These are phyloP conservation scores for Loris lydekkerianus DNA, from an alignment of 2,797 vertebrate species.

Conservation along the genomic window DNA sequence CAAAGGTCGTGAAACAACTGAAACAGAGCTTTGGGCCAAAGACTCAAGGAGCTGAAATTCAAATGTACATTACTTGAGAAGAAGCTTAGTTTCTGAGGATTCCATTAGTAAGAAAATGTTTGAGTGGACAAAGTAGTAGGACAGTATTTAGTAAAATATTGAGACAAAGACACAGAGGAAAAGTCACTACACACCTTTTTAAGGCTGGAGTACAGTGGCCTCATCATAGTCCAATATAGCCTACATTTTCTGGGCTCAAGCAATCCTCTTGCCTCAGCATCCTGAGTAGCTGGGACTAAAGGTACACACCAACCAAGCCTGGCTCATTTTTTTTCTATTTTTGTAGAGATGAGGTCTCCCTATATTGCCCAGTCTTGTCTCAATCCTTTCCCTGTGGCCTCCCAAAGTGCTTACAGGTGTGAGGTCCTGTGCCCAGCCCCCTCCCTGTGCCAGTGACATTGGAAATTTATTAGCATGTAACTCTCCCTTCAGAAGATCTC, in stretches of 20 bases:
- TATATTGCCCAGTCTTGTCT: not conserved
- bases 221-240: not conserved
- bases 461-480: no score
- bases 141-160: accelerated
- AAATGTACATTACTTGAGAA: accelerated
- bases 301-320: not conserved
- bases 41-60: not conserved
- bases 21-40: not conserved
- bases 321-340: not conserved
- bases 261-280: not conserved
- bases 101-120: not conserved
- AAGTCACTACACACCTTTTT: not conserved
- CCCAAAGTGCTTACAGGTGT: not conserved
- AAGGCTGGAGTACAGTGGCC: not conserved
- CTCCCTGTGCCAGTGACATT: accelerated
- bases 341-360: not conserved
- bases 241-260: not conserved
- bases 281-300: not conserved
- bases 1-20: not conserved
- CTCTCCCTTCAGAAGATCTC: not conserved
- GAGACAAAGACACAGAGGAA: not conserved
- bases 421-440: not conserved
- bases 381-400: not conserved
- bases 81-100: not conserved
- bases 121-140: not conserved